These are phyloP conservation scores for Gandaritis pyraliata DNA, from an alignment of 2,888 invertebrate genomes.

Conservation along the genomic window DNA sequence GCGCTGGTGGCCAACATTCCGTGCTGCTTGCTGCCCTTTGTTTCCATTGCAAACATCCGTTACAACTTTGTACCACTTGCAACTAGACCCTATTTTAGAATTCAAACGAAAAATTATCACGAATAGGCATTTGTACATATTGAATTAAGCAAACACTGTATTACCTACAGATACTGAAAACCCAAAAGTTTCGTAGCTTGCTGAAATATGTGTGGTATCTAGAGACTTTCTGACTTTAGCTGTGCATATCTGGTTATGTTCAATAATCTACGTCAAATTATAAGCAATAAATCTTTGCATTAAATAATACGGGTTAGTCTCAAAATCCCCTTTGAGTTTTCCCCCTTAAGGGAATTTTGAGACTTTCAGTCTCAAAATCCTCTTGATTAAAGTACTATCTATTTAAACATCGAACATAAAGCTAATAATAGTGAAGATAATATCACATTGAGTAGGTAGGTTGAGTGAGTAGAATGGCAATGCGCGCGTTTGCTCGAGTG, in stretches of 20 bases:
- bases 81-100: slow-evolving; percentile 19
- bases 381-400: slow-evolving; percentile 65
- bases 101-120: not conserved
- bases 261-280: too few species aligned
- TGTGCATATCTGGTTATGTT: too few species aligned
- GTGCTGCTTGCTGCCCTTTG: slow-evolving; percentile 55
- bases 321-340: too few species aligned
- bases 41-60: slow-evolving; percentile 50
- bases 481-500: slow-evolving; percentile 66
- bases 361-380: too few species aligned
- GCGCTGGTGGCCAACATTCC: slow-evolving; percentile 64
- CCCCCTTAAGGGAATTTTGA: too few species aligned
- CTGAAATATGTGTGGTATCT: too few species aligned
- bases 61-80: slow-evolving; percentile 23
- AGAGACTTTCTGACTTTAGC: too few species aligned
- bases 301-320: not conserved
- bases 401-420: slow-evolving; percentile 66
- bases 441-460: slow-evolving; percentile 66
- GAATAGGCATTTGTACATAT: not conserved
- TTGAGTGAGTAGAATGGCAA: slow-evolving; percentile 63
- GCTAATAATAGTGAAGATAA: slow-evolving; percentile 72
- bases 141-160: too few species aligned
- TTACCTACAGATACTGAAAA: not conserved
- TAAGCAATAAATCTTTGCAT: not conserved
- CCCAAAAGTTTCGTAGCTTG: too few species aligned